These are phyloP conservation scores for Monopterus albus DNA, from an alignment of 2,113 vertebrate genomes.

Conservation along the genomic window DNA sequence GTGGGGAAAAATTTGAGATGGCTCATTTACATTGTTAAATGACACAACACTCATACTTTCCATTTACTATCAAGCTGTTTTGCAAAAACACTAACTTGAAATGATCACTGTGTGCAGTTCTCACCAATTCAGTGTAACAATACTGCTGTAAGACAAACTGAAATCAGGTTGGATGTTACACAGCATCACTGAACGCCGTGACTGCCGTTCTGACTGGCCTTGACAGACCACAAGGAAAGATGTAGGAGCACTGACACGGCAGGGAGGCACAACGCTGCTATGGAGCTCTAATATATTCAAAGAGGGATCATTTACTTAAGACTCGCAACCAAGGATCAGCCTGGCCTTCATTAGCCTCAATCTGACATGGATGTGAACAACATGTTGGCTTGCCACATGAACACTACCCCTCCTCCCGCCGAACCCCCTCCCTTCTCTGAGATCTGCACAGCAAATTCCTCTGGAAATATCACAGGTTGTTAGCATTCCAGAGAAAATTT, in stretches of 20 bases:
- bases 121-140: background rate
- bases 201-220: slow-evolving; percentile 44
- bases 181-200: slow-evolving; percentile 48
- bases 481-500: slow-evolving; percentile 76
- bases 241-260: slow-evolving; percentile 17
- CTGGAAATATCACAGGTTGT: slow-evolving; percentile 78
- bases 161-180: background rate
- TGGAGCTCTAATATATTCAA: slow-evolving; percentile 68
- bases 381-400: slow-evolving; percentile 74
- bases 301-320: slow-evolving; percentile 76
- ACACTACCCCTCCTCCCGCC: slow-evolving; percentile 46
- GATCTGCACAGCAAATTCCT: slow-evolving; percentile 71
- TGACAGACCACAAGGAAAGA: slow-evolving; percentile 57
- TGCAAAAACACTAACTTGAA: slow-evolving; percentile 44
- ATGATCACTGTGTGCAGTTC: slow-evolving; percentile 14
- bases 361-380: slow-evolving; percentile 79
- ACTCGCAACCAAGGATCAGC: slow-evolving; percentile 71
- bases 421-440: slow-evolving; percentile 42
- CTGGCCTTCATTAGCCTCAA: slow-evolving; percentile 79
- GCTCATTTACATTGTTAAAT: slow-evolving; percentile 83
- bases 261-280: slow-evolving; percentile 33
- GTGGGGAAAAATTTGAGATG: slow-evolving; percentile 68
- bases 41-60: slow-evolving; percentile 80
- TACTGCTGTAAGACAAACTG: background rate
- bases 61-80: slow-evolving; percentile 74